These are phyloP conservation scores for Aradus depressus DNA, from an alignment of 2,888 invertebrate species.

Conservation along the genomic window DNA sequence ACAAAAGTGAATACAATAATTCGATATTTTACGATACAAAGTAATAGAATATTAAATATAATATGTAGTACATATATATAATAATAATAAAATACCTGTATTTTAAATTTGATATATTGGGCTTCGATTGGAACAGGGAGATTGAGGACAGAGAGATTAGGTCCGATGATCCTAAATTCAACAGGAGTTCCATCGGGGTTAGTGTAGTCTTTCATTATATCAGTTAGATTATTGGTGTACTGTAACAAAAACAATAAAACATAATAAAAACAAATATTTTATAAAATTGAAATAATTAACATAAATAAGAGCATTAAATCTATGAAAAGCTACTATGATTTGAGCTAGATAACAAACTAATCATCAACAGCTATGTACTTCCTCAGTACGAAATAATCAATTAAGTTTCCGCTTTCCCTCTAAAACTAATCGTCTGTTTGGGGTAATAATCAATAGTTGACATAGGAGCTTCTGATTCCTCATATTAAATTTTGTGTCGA, in stretches of 20 bases:
- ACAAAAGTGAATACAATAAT: neutral
- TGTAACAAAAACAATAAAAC: constrained; percentile 38
- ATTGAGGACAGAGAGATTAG: constrained; percentile 81
- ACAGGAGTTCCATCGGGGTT: constrained; percentile 88
- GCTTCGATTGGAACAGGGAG: constrained; percentile 85
- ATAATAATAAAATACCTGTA: constrained; percentile 38
- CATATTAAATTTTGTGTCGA: too few relatives aligned
- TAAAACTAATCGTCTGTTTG: too few relatives aligned
- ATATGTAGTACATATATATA: neutral
- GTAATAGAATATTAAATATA: neutral
- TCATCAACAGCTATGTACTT: too few relatives aligned
- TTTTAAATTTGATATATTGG: constrained; percentile 72
- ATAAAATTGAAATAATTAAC: too few relatives aligned
- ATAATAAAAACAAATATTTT: neutral
- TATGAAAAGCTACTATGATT: too few relatives aligned
- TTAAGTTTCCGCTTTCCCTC: too few relatives aligned
- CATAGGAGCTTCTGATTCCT: too few relatives aligned
- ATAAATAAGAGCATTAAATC: too few relatives aligned
- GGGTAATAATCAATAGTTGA: too few relatives aligned
- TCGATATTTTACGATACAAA: neutral
- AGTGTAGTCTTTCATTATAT: constrained; percentile 79
- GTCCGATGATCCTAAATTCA: constrained; percentile 80
- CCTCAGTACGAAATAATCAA: too few relatives aligned
- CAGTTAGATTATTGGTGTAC: constrained; percentile 79
- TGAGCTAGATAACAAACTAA: too few relatives aligned